Percentiles rank a stretch among this genome's conserved stretches.
phyloP scores from a whole-genome alignment of 2,113 vertebrate species.

The Eupsittula cactorum region DNA sequence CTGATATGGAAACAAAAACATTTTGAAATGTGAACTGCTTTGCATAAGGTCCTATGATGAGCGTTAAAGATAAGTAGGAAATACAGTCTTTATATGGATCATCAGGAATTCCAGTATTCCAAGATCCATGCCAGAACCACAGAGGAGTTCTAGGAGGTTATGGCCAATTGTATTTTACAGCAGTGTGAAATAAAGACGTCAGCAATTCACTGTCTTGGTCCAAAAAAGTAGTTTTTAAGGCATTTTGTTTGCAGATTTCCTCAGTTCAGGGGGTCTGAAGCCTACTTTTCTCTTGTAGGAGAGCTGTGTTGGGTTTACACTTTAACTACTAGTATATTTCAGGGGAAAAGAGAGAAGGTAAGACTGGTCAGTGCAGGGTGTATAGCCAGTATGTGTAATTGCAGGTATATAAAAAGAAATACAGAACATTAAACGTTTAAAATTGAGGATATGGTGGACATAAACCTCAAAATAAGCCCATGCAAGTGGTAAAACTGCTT shows the following conservation, averaged over 20 bases:
- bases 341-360: background rate
- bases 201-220: accelerated
- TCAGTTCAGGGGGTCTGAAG: background rate
- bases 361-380: background rate
- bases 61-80: background rate
- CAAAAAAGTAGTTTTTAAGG: background rate
- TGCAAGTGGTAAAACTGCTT: background rate
- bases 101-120: background rate
- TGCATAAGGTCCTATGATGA: background rate
- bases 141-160: background rate
- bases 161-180: background rate
- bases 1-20: background rate
- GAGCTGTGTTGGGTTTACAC: background rate
- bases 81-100: background rate
- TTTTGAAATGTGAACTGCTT: background rate
- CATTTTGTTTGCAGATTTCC: background rate
- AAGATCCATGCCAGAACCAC: background rate
- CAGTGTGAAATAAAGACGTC: background rate
- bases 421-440: background rate
- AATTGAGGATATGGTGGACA: background rate
- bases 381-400: background rate
- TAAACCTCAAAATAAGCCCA: background rate
- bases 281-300: background rate
- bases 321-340: background rate
- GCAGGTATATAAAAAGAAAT: background rate